phyloP scores from a whole-genome alignment of 1,140 invertebrate genomes.

The Philaenus spumarius region DNA sequence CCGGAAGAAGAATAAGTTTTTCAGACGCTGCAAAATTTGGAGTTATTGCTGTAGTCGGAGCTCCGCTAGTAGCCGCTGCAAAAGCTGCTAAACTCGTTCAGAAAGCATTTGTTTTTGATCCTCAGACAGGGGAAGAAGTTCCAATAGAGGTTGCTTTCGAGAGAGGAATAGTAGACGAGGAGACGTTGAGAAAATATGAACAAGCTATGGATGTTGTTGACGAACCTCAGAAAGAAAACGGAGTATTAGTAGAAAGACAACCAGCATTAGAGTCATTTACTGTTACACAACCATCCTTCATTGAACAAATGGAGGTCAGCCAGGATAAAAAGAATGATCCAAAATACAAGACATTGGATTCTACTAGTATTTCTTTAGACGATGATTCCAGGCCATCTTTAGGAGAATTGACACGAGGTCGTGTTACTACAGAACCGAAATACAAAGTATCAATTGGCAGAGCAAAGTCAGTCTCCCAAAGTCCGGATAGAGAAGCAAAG shows the following conservation, averaged over 20 bases:
- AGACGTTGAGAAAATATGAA: slow-evolving; percentile 49
- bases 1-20: slow-evolving; percentile 58
- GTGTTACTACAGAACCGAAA: slow-evolving; percentile 57
- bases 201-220: slow-evolving; percentile 35
- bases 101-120: slow-evolving; percentile 63
- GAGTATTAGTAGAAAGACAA: slow-evolving; percentile 37
- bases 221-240: slow-evolving; percentile 33
- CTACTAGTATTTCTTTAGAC: slow-evolving; percentile 36
- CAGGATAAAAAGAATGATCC: slow-evolving; percentile 23
- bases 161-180: slow-evolving; percentile 59
- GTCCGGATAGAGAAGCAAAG: slow-evolving; percentile 53
- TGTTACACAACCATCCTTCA: slow-evolving; percentile 30
- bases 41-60: slow-evolving; percentile 58
- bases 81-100: slow-evolving; percentile 45
- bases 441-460: slow-evolving; percentile 56
- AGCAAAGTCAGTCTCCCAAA: slow-evolving; percentile 45
- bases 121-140: slow-evolving; percentile 62
- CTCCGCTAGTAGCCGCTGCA: slow-evolving; percentile 44
- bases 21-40: slow-evolving; percentile 69
- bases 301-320: slow-evolving; percentile 43
- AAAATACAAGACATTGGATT: slow-evolving; percentile 37
- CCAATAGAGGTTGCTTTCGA: slow-evolving; percentile 73
- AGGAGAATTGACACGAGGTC: slow-evolving; percentile 49
- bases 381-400: slow-evolving; percentile 41
- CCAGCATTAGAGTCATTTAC: neutral